Conservation (phyloP, 2,888 invertebrate genomes). For the Phyllotreta striolata region DNA sequence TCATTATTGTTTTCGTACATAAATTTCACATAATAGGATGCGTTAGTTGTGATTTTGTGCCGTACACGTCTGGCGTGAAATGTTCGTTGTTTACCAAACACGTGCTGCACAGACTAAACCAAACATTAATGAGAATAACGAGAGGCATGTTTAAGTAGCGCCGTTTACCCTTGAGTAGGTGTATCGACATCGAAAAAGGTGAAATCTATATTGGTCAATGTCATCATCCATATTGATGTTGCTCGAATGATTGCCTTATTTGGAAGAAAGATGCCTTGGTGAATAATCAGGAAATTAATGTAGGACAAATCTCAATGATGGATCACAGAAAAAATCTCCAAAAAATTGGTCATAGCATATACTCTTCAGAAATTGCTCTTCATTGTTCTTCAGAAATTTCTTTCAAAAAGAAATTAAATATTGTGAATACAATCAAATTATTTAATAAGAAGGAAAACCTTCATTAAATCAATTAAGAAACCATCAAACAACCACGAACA, state of each 20-base stretch:
- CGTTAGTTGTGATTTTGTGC: too few species aligned
- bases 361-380: too few species aligned
- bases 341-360: too few species aligned
- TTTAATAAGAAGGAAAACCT: too few species aligned
- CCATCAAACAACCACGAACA: too few species aligned
- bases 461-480: too few species aligned
- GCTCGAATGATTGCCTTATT: slow-evolving; percentile 16
- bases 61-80: neutral
- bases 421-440: too few species aligned
- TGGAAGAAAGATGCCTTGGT: slow-evolving; percentile 5
- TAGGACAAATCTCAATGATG: neutral
- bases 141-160: neutral
- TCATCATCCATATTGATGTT: slow-evolving; percentile 26
- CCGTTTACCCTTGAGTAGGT: slow-evolving; percentile 8
- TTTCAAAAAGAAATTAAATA: too few species aligned
- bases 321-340: too few species aligned
- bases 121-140: neutral
- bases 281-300: neutral
- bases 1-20: too few species aligned
- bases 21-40: too few species aligned
- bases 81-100: neutral
- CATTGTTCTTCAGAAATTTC: too few species aligned
- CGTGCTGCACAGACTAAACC: slow-evolving; percentile 1
- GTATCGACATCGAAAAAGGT: slow-evolving; percentile 14
- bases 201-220: slow-evolving; percentile 31